These are phyloP conservation scores for Patella vulgata DNA, from an alignment of 1,140 invertebrate species.

Conservation along the genomic window DNA sequence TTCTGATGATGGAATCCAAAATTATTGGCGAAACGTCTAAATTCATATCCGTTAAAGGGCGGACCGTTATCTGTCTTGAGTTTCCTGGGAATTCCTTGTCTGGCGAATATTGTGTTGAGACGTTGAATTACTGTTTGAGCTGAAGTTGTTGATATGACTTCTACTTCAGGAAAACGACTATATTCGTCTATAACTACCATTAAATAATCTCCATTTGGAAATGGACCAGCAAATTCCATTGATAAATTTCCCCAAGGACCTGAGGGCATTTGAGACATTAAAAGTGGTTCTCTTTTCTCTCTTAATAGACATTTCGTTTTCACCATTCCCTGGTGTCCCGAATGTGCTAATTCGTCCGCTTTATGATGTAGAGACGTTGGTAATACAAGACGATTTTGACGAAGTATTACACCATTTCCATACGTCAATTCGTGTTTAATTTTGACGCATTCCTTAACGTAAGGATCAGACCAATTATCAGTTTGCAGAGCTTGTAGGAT, in stretches of 20 bases:
- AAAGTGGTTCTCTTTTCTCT: conserved; percentile 31
- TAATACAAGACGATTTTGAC: conserved; percentile 37
- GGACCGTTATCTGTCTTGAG: conserved; percentile 33
- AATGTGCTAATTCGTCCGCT: conserved; percentile 41
- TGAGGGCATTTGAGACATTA: conserved; percentile 31
- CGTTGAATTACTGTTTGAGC: conserved; percentile 20
- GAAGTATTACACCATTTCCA: conserved; percentile 23
- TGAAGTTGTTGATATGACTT: conserved; percentile 30
- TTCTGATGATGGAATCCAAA: conserved; percentile 23
- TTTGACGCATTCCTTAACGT: not conserved
- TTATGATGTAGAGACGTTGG: conserved; percentile 26
- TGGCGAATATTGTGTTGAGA: conserved; percentile 37
- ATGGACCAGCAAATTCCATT: conserved; percentile 42
- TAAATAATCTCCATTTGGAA: conserved; percentile 42
- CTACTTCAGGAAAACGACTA: conserved; percentile 43
- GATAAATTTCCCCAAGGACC: conserved; percentile 39
- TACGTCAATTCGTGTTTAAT: conserved; percentile 13
- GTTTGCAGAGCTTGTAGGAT: not conserved
- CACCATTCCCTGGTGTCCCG: conserved; percentile 42
- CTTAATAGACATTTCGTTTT: conserved; percentile 50
- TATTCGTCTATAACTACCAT: conserved; percentile 49
- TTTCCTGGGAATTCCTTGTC: conserved; percentile 20
- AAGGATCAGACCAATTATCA: not conserved
- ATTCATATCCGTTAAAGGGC: conserved; percentile 29
- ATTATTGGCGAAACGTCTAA: conserved; percentile 15